These are phyloP conservation scores for Vireo altiloquus DNA, from an alignment of 2,113 vertebrate genomes.

Conservation along the genomic window DNA sequence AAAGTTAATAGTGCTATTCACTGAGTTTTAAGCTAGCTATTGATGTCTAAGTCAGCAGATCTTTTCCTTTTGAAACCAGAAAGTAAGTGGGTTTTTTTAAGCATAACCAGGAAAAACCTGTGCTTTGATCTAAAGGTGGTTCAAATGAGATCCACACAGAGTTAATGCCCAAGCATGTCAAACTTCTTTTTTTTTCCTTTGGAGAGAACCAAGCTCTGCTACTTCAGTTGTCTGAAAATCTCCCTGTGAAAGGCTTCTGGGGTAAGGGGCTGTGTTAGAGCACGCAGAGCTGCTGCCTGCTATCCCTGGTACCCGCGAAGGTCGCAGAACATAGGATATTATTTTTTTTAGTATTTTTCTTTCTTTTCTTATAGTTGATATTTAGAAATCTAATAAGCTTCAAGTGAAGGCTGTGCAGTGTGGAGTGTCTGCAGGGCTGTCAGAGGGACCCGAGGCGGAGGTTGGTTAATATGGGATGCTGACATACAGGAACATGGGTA, in stretches of 20 bases:
- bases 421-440: neutral
- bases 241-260: neutral
- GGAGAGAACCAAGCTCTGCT: slow-evolving; percentile 22
- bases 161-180: slow-evolving; percentile 57
- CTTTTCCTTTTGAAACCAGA: slow-evolving; percentile 74
- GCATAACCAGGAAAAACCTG: slow-evolving; percentile 66
- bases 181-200: slow-evolving; percentile 33
- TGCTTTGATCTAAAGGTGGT: slow-evolving; percentile 75
- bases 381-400: neutral
- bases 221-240: slow-evolving; percentile 29
- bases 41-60: slow-evolving; percentile 75
- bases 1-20: slow-evolving; percentile 72
- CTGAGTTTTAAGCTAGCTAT: slow-evolving; percentile 71
- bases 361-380: neutral
- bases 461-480: neutral
- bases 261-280: neutral
- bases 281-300: neutral
- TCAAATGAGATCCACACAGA: slow-evolving; percentile 70
- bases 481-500: neutral
- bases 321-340: neutral
- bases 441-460: neutral
- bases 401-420: neutral
- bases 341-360: neutral
- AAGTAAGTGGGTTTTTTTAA: slow-evolving; percentile 64
- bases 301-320: neutral